Evolutionary conservation across 2,113 vertebrate genomes (phyloP).

Genomic region (Isichthys henryi): DNA sequence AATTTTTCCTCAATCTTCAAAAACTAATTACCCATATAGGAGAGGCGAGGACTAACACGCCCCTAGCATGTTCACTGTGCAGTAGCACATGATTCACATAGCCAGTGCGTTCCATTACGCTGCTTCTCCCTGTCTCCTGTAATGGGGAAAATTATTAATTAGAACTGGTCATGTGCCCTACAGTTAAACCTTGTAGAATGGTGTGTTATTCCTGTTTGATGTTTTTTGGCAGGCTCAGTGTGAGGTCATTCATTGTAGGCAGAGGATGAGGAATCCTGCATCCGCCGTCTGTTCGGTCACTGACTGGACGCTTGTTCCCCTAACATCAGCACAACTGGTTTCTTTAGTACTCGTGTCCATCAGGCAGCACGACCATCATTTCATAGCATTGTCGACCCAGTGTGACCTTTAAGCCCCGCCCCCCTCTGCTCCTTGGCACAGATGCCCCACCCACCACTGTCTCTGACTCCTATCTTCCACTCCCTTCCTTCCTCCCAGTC

Average conservation of each 20-base stretch:
- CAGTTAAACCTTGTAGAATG: not conserved
- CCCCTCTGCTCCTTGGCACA: not conserved
- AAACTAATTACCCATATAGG: not conserved
- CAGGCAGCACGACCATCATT: not conserved
- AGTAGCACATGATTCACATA: not conserved
- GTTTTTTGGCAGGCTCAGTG: not conserved
- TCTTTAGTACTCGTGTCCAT: not conserved
- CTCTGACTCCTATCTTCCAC: not conserved
- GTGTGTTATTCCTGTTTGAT: not conserved
- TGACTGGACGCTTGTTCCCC: not conserved
- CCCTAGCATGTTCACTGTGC: not conserved
- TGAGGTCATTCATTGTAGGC: not conserved
- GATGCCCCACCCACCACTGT: conserved; percentile 10
- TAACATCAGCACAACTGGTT: not conserved
- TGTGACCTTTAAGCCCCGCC: not conserved
- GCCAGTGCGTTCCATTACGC: not conserved
- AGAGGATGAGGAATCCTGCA: not conserved
- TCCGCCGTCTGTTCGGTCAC: not conserved
- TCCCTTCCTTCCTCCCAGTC: conserved; percentile 27
- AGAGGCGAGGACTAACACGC: not conserved
- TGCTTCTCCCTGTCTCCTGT: too few relatives aligned
- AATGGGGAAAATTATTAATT: not conserved
- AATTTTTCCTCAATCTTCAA: not conserved
- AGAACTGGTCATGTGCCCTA: not conserved
- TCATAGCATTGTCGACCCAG: not conserved